Conservation (phyloP, 1,140 invertebrate genomes). For the Ridgeia piscesae region DNA sequence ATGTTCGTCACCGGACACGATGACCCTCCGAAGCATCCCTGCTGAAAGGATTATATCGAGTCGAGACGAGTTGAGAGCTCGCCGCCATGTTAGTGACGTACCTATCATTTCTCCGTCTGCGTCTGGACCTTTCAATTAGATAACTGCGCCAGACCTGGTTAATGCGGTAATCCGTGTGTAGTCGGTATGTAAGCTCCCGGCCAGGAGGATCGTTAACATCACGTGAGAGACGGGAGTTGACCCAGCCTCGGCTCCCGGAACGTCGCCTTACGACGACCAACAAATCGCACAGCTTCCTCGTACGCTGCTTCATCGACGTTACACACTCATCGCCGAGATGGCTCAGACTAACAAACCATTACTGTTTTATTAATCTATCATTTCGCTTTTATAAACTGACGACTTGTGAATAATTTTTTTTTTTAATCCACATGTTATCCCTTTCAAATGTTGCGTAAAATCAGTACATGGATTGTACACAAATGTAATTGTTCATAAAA, state of each 20-base stretch:
- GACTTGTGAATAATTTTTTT: neutral
- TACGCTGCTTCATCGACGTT: neutral
- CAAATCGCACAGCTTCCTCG: neutral
- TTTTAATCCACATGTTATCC: neutral
- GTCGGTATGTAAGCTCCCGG: neutral
- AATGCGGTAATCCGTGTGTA: neutral
- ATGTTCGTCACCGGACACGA: neutral
- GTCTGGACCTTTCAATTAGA: slow-evolving; percentile 5
- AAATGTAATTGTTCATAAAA: too few species aligned
- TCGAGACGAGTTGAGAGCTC: rapidly evolving
- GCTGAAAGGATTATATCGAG: neutral
- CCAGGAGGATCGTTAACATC: neutral
- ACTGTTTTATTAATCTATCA: neutral
- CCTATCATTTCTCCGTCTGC: neutral
- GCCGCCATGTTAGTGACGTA: neutral
- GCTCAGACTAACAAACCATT: too few species aligned
- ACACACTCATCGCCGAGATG: too few species aligned
- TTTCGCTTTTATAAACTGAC: neutral
- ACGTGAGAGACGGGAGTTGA: neutral
- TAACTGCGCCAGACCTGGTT: neutral
- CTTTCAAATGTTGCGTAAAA: neutral
- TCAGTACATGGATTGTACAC: too few species aligned
- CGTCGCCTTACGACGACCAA: neutral
- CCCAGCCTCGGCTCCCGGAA: neutral
- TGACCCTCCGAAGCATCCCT: neutral